phyloP scores from a whole-genome alignment of 2,797 vertebrate species.

The Mormyrops attenuatus region DNA sequence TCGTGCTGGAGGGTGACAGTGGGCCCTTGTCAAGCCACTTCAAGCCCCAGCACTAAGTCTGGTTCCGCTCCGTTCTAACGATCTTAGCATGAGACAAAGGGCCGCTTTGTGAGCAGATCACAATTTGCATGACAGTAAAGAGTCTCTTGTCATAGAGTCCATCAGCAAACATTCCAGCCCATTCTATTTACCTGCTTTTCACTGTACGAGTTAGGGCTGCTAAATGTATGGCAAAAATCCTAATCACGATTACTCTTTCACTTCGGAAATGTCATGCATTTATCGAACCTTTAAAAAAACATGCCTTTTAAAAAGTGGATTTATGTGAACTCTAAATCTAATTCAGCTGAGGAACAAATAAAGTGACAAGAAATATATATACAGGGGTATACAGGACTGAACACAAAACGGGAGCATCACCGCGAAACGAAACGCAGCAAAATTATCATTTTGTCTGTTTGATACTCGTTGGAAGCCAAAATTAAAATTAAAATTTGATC shows the following conservation, averaged over 20 bases:
- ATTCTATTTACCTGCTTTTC: background rate
- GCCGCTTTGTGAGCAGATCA: background rate
- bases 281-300: background rate
- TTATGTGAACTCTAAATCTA: background rate
- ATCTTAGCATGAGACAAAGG: background rate
- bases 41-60: background rate
- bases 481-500: background rate
- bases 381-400: background rate
- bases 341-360: background rate
- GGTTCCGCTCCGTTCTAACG: background rate
- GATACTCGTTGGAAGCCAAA: background rate
- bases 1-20: background rate
- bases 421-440: background rate
- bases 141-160: background rate
- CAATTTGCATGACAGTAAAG: background rate
- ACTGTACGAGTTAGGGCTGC: background rate
- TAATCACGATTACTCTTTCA: background rate
- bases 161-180: background rate
- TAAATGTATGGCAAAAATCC: background rate
- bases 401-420: background rate
- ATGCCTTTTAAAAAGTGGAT: background rate
- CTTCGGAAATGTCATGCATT: background rate
- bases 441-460: background rate
- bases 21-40: background rate
- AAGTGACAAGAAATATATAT: background rate